Percentiles rank a stretch among this genome's conserved stretches.
Conservation (phyloP, 2,888 invertebrate species). For the Cryptosula pallasiana region DNA sequence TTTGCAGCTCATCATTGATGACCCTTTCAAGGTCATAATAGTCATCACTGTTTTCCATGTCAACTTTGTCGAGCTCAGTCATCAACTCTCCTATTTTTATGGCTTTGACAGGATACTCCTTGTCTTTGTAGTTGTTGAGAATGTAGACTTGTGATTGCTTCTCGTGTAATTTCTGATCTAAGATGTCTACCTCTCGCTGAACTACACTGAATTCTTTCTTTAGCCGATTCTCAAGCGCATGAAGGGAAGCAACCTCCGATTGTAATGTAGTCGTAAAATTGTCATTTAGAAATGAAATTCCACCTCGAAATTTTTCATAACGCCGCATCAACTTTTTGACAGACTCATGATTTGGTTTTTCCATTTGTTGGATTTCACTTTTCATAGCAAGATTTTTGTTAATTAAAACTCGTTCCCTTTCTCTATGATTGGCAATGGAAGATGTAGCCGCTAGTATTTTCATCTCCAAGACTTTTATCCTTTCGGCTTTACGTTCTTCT, state of each 20-base stretch:
- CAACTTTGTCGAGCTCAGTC: conserved; percentile 42
- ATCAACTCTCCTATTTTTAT: conserved; percentile 45
- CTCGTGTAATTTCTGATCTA: conserved; percentile 35
- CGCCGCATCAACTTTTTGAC: conserved; percentile 44
- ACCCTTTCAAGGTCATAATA: conserved; percentile 45
- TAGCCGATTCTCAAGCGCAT: conserved; percentile 31
- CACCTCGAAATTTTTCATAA: conserved; percentile 49
- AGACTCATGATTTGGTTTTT: conserved; percentile 36
- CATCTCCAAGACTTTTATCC: conserved; percentile 40
- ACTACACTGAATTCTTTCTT: conserved; percentile 33
- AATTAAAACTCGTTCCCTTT: not conserved
- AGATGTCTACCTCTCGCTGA: conserved; percentile 35
- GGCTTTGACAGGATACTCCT: conserved; percentile 51
- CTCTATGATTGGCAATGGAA: conserved; percentile 1
- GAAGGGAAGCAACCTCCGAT: conserved; percentile 34
- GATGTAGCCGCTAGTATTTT: not conserved
- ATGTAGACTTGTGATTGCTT: conserved; percentile 41
- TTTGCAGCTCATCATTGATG: conserved; percentile 42
- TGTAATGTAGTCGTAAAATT: conserved; percentile 39
- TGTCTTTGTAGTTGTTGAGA: conserved; percentile 49
- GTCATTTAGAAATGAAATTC: conserved; percentile 39
- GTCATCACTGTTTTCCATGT: conserved; percentile 44
- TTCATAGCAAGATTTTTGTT: conserved; percentile 40
- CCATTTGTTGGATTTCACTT: conserved; percentile 37
- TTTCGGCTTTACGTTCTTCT: conserved; percentile 36